Evolutionary conservation across 1,140 invertebrate genomes (phyloP), one percentile per base, ranked within the genome.

Genomic region (Oryctes rhinoceros): DNA sequence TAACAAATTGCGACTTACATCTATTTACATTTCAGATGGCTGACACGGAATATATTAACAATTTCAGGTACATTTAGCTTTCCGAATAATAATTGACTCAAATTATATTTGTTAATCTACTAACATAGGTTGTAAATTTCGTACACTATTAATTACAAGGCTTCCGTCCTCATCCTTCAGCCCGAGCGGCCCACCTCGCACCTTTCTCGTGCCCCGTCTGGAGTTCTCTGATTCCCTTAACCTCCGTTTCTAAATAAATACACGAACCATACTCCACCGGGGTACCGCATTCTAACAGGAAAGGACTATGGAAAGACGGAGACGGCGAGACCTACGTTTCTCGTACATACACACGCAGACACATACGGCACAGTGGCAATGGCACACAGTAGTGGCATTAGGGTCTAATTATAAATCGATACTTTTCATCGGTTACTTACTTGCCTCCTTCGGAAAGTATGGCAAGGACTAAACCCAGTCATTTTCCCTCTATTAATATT

Each of bases 401-500:
- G 18, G 75, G 71, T 48, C 82, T 86, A 85, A 86, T 86, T 86
- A 84, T 82, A 81, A 86, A 86, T 86, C 85, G 81, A 86, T 86
- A 86, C 82, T 86, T 71, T 85, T 86, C 85, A 86, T 81, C 84
- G 84, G 84, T 84, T 85, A 84, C 84, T 85, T 83, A 85, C 85
- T 85, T 85, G 84, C 83, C 84, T 86, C 84, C 83, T 86, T 85
- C 47, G 83, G 81, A 84, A 84, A 83, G 83, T 83, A 81, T 83
- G 83, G 80, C 83, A 83, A 85, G 83, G 83, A 82, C 83, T 83
- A 82, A 83, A 84, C 37, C 82, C 83, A 84, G 83, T 85, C 82
- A 82, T 83, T 85, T 85, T 81, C 82, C 82, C 80, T 82, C 81
- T 84, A 84, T 82, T 81, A 84, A 84, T 84, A 83, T 85, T 85